A percentile compares a stretch with the other conserved stretches of the same genome.
These are phyloP conservation scores for Trididemnum miniatum DNA, from an alignment of 23 tunicate genomes.

Conservation along the genomic window DNA sequence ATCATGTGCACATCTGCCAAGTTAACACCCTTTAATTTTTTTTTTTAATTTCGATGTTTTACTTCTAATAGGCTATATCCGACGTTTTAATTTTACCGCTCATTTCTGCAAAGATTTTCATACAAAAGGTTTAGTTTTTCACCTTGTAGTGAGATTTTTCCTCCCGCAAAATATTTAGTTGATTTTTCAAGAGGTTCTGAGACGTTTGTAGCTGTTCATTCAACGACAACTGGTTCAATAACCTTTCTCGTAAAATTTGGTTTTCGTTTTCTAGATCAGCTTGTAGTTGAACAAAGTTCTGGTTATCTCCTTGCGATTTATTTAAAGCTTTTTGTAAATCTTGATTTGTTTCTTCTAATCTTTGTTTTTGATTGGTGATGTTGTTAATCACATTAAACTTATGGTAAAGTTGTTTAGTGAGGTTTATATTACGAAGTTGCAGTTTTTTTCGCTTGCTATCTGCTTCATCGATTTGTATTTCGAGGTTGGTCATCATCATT, in stretches of 20 bases:
- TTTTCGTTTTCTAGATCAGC: background rate
- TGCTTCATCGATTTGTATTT: slow-evolving; percentile 31
- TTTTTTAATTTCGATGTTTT: no score
- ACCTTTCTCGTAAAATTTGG: background rate
- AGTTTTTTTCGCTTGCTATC: slow-evolving; percentile 14
- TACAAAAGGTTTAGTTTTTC: no score
- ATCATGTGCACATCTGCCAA: no score
- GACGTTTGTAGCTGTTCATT: background rate
- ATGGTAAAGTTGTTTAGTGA: background rate
- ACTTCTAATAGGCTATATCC: no score
- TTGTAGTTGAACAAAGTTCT: background rate
- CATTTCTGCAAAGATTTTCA: no score
- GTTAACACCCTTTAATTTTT: no score
- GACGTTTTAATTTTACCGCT: no score
- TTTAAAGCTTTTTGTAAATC: background rate
- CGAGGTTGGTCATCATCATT: slow-evolving; percentile 17
- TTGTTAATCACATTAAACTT: background rate
- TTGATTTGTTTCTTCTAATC: background rate
- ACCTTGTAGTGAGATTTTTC: background rate
- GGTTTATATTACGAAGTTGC: background rate
- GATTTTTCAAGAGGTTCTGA: background rate
- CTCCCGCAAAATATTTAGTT: background rate
- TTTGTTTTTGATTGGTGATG: background rate
- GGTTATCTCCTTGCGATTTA: background rate
- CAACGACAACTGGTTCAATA: background rate